These are phyloP conservation scores for Tretioscincus oriximinensis DNA, from an alignment of 2,113 vertebrate species.

Conservation along the genomic window DNA sequence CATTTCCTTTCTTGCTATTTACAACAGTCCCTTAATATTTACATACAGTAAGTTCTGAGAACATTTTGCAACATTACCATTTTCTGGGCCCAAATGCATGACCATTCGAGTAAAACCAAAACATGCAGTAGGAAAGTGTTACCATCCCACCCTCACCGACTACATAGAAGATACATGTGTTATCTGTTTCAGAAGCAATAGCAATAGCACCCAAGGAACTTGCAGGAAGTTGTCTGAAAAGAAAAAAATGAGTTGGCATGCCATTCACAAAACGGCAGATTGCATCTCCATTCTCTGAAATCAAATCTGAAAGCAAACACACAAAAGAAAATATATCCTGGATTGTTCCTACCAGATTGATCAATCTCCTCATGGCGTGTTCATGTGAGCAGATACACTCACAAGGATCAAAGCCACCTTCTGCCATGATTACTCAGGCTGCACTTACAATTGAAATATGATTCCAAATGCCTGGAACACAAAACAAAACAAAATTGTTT, in stretches of 20 bases:
- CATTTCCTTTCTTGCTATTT: no score
- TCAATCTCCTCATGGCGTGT: slow-evolving; percentile 93
- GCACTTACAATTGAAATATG: slow-evolving; percentile 52
- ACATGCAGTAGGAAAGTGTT: background rate
- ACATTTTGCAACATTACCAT: no score
- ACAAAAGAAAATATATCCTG: background rate
- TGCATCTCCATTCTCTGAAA: slow-evolving; percentile 22
- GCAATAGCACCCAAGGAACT: background rate
- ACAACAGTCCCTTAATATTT: no score
- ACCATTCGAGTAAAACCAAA: background rate
- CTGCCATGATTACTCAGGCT: slow-evolving; percentile 84
- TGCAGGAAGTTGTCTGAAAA: background rate
- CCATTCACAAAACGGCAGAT: background rate
- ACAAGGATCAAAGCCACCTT: slow-evolving; percentile 95
- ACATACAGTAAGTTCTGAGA: no score
- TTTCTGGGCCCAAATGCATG: no score
- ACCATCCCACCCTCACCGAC: no score
- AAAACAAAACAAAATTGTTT: slow-evolving; percentile 37
- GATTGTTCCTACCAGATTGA: slow-evolving; percentile 89
- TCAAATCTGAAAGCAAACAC: background rate
- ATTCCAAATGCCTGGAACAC: slow-evolving; percentile 63
- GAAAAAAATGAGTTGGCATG: slow-evolving; percentile 7
- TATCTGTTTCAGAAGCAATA: background rate
- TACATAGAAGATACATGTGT: background rate
- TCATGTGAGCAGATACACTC: slow-evolving; percentile 96